Conservation (phyloP, 2,113 vertebrate genomes). For the Marmota flaviventris region DNA sequence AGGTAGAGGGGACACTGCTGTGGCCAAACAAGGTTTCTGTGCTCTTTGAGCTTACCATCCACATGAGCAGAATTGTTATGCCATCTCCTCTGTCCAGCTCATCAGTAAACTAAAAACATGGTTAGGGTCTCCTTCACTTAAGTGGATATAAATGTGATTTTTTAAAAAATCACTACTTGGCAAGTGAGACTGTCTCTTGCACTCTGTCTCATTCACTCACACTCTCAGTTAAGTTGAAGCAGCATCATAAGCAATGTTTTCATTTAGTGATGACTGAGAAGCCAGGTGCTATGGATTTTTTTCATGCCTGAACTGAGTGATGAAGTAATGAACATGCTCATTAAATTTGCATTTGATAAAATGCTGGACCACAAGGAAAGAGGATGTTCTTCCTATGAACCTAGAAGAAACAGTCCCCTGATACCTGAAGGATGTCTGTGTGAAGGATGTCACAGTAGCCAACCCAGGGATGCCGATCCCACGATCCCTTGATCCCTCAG, state of each 20-base stretch:
- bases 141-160: neutral
- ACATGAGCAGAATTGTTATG: neutral
- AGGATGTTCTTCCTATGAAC: neutral
- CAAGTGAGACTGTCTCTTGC: neutral
- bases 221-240: neutral
- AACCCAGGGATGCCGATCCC: no score
- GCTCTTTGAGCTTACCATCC: no score
- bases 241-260: neutral
- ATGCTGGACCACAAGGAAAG: conserved; percentile 6
- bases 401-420: neutral
- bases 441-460: neutral
- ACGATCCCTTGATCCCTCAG: no score
- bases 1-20: fast-evolving
- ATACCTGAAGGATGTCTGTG: neutral
- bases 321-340: neutral
- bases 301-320: conserved; percentile 2
- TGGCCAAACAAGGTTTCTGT: no score
- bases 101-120: neutral
- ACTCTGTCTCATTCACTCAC: neutral
- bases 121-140: neutral
- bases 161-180: neutral
- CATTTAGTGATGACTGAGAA: neutral
- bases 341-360: conserved; percentile 29
- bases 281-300: conserved; percentile 4
- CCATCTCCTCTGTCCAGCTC: neutral